phyloP scores from a whole-genome alignment of 2,797 vertebrate species.

The Scolopax bukidnonensis region DNA sequence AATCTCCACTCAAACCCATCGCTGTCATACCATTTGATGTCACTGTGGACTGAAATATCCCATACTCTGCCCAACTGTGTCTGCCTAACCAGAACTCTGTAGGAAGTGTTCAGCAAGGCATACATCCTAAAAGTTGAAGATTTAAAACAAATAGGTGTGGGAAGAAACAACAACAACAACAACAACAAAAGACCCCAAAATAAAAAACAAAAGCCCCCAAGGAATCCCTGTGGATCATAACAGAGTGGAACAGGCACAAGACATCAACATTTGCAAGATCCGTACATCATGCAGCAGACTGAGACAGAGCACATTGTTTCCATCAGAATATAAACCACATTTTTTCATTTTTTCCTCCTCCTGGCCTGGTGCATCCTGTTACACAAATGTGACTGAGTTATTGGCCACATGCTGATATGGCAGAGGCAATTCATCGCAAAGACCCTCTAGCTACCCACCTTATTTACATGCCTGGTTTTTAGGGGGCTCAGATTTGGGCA shows the following conservation, averaged over 20 bases:
- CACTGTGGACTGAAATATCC: neutral
- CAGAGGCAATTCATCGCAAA: constrained; percentile 2
- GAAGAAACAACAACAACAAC: neutral
- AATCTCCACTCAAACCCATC: accelerated
- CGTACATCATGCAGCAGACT: accelerated
- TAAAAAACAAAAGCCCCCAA: neutral
- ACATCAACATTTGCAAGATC: neutral
- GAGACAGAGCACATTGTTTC: neutral
- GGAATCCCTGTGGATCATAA: neutral
- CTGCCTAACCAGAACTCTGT: neutral
- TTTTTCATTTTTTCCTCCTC: neutral
- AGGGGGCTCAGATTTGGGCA: neutral
- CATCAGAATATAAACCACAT: neutral
- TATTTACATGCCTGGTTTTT: neutral
- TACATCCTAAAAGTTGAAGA: neutral
- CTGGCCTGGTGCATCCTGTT: neutral
- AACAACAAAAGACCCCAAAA: too few species aligned
- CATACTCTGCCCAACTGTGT: neutral
- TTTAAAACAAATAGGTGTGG: neutral
- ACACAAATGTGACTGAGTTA: constrained; percentile 10
- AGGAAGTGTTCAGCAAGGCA: neutral
- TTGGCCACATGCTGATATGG: neutral
- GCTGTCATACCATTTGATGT: neutral
- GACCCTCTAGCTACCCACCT: neutral
- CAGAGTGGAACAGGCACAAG: neutral